Base-by-base conservation (phyloP, 2,113 vertebrate species). In the Mormyrus iriodes region DNA sequence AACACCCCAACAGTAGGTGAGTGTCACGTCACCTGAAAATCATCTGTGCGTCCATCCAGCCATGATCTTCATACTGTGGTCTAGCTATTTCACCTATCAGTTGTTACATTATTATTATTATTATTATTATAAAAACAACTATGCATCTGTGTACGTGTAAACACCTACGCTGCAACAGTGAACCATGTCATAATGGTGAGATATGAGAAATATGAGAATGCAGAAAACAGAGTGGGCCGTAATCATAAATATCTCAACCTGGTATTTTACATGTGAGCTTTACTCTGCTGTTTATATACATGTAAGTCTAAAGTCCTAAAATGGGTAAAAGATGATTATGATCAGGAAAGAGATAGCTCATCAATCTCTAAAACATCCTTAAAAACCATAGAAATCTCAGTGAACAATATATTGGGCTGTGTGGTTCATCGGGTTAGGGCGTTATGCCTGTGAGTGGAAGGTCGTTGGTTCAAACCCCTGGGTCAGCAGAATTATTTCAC, bases 1-100 rank as follows among this genome's bases (percentile, higher is more conserved):
- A 99, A 98, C 94, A 99, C 98, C 89, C 98, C 98, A 86, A 98
- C 98, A 79, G 95, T 99, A 27, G 98, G 98, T 99, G 94, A 95
- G 97, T 94, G 85, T 82, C 51, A 24, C 5, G 27, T 8, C 55
- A 27, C 13, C 15, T 55, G 19, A 2, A 35, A 53, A 58, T 69
- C 84, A 52, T 84, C 48, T 46, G n/a, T 24, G 31, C 52, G 0
- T 82, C 42, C 42, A 24, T 48, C 35, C 39, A 1, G 51, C 52
- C 13, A 0, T 46, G 35, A 17, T 10, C 17, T 85, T 24, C 39
- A 46, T 21, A 46, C 44, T 21, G 27, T 53, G 49, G 6, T 53
- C 35, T 12, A n/a, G 13, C 69, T 42, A 12, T 65, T 35, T 39
- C n/a, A 69, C 1, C 48, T 21, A 13, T 49, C 24, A 7, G 8